A percentile compares a stretch with the other conserved stretches of the same genome.
phyloP scores from a whole-genome alignment of 2,113 vertebrate species.

The Calypte anna region DNA sequence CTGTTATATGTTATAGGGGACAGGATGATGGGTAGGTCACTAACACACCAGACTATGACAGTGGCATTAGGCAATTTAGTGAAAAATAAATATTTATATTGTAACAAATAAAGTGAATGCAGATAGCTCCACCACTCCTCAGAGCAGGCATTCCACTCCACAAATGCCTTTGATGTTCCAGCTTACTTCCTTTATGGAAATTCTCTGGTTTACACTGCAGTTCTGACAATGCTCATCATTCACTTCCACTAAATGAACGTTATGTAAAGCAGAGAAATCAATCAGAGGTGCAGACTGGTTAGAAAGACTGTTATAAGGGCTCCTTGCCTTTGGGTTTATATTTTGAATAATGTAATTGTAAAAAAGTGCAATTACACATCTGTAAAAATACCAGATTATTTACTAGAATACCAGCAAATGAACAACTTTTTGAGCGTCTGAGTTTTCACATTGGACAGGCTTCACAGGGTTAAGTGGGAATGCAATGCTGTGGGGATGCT shows the following conservation, averaged over 20 bases:
- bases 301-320: not conserved
- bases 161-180: constrained; percentile 21
- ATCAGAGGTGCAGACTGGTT: constrained; percentile 1
- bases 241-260: constrained; percentile 32
- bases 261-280: constrained; percentile 34
- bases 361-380: not conserved
- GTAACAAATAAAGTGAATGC: not conserved
- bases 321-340: constrained; percentile 1
- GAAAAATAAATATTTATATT: constrained; percentile 3
- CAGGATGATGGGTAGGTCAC: not conserved
- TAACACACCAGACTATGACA: not conserved
- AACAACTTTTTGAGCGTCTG: constrained; percentile 19
- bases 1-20: not conserved
- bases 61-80: not conserved
- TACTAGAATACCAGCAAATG: constrained; percentile 15
- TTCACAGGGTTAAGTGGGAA: constrained; percentile 67
- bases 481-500: constrained; percentile 68
- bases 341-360: not conserved
- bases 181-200: constrained; percentile 12
- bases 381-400: not conserved
- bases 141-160: not conserved
- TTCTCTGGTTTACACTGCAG: not conserved
- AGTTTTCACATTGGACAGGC: constrained; percentile 28
- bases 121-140: not conserved
- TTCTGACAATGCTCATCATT: constrained; percentile 49